These are phyloP conservation scores for Atta texana DNA, from an alignment of 1,140 invertebrate species.

Conservation along the genomic window DNA sequence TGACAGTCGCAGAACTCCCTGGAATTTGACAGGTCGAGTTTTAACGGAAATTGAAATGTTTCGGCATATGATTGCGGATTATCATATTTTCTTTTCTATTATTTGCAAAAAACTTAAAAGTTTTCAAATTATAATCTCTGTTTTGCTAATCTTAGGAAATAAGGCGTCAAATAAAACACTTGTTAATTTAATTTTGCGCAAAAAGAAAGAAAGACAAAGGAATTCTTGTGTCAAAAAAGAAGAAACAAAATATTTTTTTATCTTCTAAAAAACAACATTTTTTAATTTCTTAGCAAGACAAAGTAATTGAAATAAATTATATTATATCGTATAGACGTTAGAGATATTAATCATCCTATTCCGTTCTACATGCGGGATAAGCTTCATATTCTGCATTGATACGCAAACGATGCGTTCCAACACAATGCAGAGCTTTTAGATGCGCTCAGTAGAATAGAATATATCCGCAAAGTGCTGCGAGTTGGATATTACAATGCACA, in stretches of 20 bases:
- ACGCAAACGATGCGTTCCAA: not conserved
- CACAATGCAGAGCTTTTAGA: constrained; percentile 17
- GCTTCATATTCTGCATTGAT: not conserved
- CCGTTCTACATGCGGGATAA: not conserved
- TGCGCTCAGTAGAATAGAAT: not conserved
- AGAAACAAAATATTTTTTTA: not conserved
- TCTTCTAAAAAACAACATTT: not conserved
- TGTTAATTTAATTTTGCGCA: not conserved
- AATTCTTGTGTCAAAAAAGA: not conserved
- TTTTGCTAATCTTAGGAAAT: not conserved
- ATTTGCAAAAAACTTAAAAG: not conserved
- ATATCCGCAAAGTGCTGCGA: constrained; percentile 6
- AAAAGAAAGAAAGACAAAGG: not conserved
- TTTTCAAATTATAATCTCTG: not conserved
- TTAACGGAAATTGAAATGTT: constrained; percentile 24
- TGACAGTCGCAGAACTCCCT: constrained; percentile 45
- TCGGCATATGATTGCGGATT: not conserved
- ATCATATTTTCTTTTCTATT: not conserved
- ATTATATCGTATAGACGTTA: not conserved
- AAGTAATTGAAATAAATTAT: not conserved
- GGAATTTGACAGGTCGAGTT: constrained; percentile 24
- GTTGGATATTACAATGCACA: constrained; percentile 61
- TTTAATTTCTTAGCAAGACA: not conserved
- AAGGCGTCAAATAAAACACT: not conserved
- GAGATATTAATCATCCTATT: not conserved